These are phyloP conservation scores for Eurytoma californica DNA, from an alignment of 2,888 invertebrate genomes.

Conservation along the genomic window DNA sequence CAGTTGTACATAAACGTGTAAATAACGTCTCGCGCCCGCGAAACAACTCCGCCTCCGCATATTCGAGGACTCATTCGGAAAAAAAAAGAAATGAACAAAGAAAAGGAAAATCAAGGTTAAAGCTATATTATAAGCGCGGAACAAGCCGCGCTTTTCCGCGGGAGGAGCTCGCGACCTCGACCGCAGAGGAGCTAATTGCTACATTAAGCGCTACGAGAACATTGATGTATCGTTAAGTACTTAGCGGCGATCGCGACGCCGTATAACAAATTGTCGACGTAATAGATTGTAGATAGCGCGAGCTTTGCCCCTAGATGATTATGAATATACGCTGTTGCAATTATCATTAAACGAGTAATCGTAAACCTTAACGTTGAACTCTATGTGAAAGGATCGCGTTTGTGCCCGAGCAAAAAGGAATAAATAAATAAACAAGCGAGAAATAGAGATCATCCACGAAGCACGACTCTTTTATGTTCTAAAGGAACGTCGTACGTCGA, in stretches of 20 bases:
- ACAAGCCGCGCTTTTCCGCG: background rate
- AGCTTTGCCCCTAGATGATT: slow-evolving; percentile 40
- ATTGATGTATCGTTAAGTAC: slow-evolving; percentile 9
- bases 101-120: background rate
- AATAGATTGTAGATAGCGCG: slow-evolving; percentile 45
- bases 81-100: background rate
- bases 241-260: slow-evolving; percentile 33
- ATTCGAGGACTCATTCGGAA: slow-evolving; percentile 15
- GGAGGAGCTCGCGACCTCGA: background rate
- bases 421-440: background rate
- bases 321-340: slow-evolving; percentile 45
- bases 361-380: slow-evolving; percentile 29
- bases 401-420: background rate
- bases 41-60: slow-evolving; percentile 11
- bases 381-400: slow-evolving; percentile 21
- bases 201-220: slow-evolving; percentile 24
- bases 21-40: slow-evolving; percentile 33
- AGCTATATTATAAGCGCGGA: slow-evolving; percentile 4
- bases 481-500: too few species aligned
- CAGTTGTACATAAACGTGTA: slow-evolving; percentile 53
- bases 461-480: background rate
- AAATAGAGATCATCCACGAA: slow-evolving; percentile 29
- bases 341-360: slow-evolving; percentile 37
- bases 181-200: background rate
- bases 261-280: slow-evolving; percentile 41